Evolutionary conservation across 2,888 invertebrate species (phyloP).

Genomic region (Lamproptera curius): DNA sequence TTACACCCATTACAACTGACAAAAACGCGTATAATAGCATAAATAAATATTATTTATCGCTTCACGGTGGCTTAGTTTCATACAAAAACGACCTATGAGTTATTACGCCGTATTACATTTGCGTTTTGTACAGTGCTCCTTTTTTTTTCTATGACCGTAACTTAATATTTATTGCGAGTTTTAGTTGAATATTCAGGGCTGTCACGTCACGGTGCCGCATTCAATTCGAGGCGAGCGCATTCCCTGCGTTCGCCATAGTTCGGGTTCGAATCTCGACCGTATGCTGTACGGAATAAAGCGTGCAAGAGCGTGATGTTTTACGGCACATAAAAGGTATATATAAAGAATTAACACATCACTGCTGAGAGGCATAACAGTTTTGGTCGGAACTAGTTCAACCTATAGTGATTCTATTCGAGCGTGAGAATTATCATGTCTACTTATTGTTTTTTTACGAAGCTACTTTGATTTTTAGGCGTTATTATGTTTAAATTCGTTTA

Average conservation of each 20-base stretch:
- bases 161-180: conserved; percentile 73
- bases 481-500: no score
- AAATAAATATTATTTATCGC: conserved; percentile 78
- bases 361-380: conserved; percentile 7
- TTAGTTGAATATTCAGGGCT: conserved; percentile 69
- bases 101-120: conserved; percentile 71
- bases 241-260: conserved; percentile 5
- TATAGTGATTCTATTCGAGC: conserved; percentile 11
- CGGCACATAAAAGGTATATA: no score
- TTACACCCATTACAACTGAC: conserved; percentile 72
- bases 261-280: conserved; percentile 19
- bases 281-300: background rate
- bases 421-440: conserved; percentile 4
- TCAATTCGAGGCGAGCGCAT: conserved; percentile 43
- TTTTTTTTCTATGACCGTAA: conserved; percentile 72
- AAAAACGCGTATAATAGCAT: conserved; percentile 77
- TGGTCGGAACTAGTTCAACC: conserved; percentile 4
- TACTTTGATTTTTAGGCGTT: no score
- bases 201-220: conserved; percentile 63
- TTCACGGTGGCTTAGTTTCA: conserved; percentile 76
- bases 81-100: conserved; percentile 76
- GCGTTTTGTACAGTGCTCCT: conserved; percentile 66
- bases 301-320: no score
- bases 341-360: conserved; percentile 21
- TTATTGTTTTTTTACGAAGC: no score